Conservation (phyloP, 2,797 vertebrate genomes). For the Labroides dimidiatus region DNA sequence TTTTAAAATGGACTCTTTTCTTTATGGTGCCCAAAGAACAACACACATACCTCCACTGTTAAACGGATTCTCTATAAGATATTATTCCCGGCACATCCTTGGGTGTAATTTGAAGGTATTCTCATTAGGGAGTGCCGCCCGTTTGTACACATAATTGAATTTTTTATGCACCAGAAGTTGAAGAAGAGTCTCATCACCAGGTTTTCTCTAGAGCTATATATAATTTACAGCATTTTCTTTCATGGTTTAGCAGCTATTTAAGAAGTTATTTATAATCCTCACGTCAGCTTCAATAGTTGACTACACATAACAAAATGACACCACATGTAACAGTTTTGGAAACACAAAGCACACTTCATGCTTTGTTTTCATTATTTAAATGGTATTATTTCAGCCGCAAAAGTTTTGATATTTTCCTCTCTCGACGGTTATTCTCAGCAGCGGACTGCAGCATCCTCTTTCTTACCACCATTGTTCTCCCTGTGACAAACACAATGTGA, state of each 20-base stretch:
- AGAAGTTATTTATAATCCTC: conserved; percentile 1
- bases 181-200: background rate
- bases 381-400: background rate
- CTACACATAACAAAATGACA: background rate
- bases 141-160: conserved; percentile 54
- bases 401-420: background rate
- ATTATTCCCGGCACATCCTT: conserved; percentile 37
- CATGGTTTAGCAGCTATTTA: background rate
- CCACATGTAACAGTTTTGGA: background rate
- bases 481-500: conserved; percentile 2
- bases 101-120: conserved; percentile 31
- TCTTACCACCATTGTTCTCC: background rate
- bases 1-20: conserved; percentile 41
- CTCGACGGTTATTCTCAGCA: background rate
- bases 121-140: conserved; percentile 34
- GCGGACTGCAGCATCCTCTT: background rate
- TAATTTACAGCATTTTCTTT: background rate
- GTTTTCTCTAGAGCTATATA: conserved; percentile 21
- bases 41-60: background rate
- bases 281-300: background rate
- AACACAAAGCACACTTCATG: background rate
- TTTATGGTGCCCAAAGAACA: background rate
- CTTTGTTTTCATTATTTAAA: background rate
- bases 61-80: conserved; percentile 30
- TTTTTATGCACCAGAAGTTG: conserved; percentile 27